phyloP scores from a whole-genome alignment of 2,888 invertebrate genomes.

The Drepanosiphum platanoidis region DNA sequence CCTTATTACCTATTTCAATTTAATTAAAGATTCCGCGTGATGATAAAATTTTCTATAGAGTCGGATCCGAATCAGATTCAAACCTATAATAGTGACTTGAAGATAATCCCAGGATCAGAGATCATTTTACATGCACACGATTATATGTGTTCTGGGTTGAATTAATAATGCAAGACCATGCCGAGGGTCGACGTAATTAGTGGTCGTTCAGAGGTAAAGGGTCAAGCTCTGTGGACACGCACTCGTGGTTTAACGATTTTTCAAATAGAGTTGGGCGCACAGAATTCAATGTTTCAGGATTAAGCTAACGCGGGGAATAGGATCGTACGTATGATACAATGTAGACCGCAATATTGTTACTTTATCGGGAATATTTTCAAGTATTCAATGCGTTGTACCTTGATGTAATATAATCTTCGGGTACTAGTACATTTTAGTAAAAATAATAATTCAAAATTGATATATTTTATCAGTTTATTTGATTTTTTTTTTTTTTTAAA shows the following conservation, averaged over 20 bases:
- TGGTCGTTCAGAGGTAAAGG: slow-evolving; percentile 38
- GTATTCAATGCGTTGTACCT: too few species aligned
- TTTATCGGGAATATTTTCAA: background rate
- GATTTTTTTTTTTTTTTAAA: too few species aligned
- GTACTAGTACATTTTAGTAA: too few species aligned
- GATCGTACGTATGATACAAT: background rate
- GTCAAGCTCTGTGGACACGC: slow-evolving; percentile 44
- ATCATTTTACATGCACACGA: slow-evolving; percentile 30
- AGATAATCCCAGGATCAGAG: background rate
- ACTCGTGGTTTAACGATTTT: slow-evolving; percentile 55
- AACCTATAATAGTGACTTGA: background rate
- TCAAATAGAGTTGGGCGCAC: slow-evolving; percentile 1
- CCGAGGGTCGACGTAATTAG: slow-evolving; percentile 39
- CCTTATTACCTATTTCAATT: background rate
- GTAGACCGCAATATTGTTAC: background rate
- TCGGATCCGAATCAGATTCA: background rate
- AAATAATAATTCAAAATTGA: too few species aligned
- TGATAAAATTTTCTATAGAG: background rate
- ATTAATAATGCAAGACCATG: slow-evolving; percentile 49
- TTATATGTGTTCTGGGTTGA: slow-evolving; percentile 26
- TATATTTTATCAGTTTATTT: too few species aligned
- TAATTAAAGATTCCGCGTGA: background rate
- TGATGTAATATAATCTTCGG: too few species aligned
- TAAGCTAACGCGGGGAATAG: background rate
- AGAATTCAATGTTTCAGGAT: slow-evolving; percentile 29